Evolutionary conservation across 2,888 invertebrate genomes (phyloP).

Genomic region (Pachliopta kotzebuea): DNA sequence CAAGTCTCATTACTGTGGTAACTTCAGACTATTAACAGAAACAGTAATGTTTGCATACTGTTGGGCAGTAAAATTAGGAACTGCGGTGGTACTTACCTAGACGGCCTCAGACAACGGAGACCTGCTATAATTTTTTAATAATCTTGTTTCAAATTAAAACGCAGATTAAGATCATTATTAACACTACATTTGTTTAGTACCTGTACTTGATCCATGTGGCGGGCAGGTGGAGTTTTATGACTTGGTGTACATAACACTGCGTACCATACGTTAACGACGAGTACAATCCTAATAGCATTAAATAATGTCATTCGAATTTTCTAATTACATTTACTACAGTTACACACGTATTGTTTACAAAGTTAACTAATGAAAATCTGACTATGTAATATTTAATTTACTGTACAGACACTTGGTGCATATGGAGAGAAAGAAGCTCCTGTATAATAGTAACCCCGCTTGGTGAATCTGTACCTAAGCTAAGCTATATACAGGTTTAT

Average conservation of each 20-base stretch:
- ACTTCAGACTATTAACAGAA: too few relatives aligned
- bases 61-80: too few relatives aligned
- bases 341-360: slow-evolving; percentile 8
- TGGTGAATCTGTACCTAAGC: too few relatives aligned
- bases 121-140: too few relatives aligned
- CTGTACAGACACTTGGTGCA: neutral
- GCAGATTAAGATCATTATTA: slow-evolving; percentile 10
- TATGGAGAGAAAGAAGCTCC: neutral
- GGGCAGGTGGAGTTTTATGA: slow-evolving; percentile 27
- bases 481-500: too few relatives aligned
- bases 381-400: neutral
- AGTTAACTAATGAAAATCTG: neutral
- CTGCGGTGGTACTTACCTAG: too few relatives aligned
- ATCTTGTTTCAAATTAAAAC: too few relatives aligned
- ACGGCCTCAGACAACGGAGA: too few relatives aligned
- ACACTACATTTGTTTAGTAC: slow-evolving; percentile 5
- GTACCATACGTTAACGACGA: slow-evolving; percentile 11
- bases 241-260: slow-evolving; percentile 4
- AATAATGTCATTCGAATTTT: slow-evolving; percentile 4
- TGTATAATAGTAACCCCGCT: too few relatives aligned
- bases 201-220: slow-evolving; percentile 14
- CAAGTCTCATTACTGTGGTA: too few relatives aligned
- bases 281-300: slow-evolving; percentile 12
- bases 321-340: neutral
- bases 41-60: too few relatives aligned